phyloP scores from a whole-genome alignment of 1,140 invertebrate genomes.

The Habropoda laboriosa region DNA sequence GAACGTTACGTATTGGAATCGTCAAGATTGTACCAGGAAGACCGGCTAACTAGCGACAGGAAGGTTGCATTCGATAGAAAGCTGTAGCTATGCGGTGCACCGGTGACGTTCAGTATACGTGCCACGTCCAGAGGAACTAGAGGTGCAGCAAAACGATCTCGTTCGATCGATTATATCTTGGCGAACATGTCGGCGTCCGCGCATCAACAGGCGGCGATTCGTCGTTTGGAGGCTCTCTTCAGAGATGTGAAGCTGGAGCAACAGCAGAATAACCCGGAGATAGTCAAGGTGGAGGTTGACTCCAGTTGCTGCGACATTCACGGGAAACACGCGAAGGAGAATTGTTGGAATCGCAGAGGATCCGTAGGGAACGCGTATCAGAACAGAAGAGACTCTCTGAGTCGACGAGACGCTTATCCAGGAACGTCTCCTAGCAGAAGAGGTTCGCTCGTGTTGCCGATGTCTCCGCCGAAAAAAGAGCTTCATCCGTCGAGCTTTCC shows the following conservation, averaged over 20 bases:
- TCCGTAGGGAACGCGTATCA: conserved; percentile 80
- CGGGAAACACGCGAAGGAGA: conserved; percentile 84
- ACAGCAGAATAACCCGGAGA: conserved; percentile 75
- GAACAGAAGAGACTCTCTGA: conserved; percentile 65
- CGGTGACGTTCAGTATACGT: neutral
- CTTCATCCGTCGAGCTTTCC: conserved; percentile 87
- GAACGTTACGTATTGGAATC: neutral
- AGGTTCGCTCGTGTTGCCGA: conserved; percentile 83
- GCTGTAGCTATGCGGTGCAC: neutral
- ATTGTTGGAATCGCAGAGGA: conserved; percentile 81
- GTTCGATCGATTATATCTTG: neutral
- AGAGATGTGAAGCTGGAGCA: conserved; percentile 84
- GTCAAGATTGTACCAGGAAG: neutral
- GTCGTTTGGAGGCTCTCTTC: conserved; percentile 87
- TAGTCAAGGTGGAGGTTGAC: conserved; percentile 83
- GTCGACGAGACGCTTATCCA: conserved; percentile 62
- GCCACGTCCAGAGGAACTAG: neutral
- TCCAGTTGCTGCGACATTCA: conserved; percentile 87
- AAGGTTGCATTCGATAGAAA: neutral
- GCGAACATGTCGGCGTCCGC: conserved; percentile 80
- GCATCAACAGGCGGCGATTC: conserved; percentile 85
- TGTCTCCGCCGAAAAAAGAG: conserved; percentile 82
- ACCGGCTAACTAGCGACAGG: neutral
- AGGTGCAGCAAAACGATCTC: neutral
- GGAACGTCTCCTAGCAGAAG: conserved; percentile 77